Conservation (phyloP, 2,113 vertebrate genomes). For the Nyctereutes procyonoides region DNA sequence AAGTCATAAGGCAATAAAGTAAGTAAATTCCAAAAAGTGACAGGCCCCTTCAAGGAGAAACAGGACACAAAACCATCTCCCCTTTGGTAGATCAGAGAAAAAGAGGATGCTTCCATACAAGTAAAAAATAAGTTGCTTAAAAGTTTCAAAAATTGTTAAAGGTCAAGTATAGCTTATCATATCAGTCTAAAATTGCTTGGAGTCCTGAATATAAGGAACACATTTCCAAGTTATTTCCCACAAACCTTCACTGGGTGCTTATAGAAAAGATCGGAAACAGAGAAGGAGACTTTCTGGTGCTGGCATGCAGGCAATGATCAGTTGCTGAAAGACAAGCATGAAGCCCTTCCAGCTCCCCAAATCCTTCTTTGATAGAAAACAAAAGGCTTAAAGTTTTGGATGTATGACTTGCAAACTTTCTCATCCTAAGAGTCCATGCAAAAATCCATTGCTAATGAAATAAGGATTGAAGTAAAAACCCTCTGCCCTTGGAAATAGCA, state of each 20-base stretch:
- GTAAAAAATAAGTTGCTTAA: not conserved
- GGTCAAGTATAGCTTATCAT: not conserved
- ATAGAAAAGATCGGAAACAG: not conserved
- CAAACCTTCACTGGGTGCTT: not conserved
- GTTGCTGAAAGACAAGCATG: not conserved
- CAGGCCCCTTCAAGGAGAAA: not conserved
- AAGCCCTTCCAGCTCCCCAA: not conserved
- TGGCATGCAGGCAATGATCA: not conserved
- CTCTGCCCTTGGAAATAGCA: not conserved
- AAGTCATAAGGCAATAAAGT: not conserved
- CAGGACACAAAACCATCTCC: not conserved
- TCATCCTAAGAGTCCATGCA: not conserved
- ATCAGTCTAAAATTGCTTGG: not conserved
- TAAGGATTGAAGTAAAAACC: not conserved
- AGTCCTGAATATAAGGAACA: not conserved
- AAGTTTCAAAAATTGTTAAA: not conserved
- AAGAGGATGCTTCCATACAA: not conserved
- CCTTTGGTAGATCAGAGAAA: not conserved
- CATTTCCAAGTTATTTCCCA: not conserved
- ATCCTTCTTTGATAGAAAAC: not conserved
- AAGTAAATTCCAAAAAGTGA: not conserved
- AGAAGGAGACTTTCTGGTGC: not conserved
- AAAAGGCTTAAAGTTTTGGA: not conserved
- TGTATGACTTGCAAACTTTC: not conserved
- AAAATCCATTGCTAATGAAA: not conserved